Percentiles rank a stretch among this genome's conserved stretches.
Evolutionary conservation across 92 coral and sea anemone genomes (phyloP).

Genomic region (Parazoanthus swiftii): DNA sequence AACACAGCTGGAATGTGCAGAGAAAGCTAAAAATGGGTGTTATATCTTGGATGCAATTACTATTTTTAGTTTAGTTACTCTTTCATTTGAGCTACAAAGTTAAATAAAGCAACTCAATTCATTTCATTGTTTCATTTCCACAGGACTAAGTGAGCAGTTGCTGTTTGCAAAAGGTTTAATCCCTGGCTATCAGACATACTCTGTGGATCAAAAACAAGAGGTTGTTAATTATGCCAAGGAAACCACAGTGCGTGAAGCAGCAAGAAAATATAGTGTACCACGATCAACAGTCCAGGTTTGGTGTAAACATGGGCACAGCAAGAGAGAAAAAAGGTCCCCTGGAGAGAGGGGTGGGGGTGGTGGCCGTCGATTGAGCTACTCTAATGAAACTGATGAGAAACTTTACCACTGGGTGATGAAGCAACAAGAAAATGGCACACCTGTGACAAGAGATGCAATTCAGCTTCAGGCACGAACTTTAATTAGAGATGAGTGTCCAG

Average conservation of each 20-base stretch:
- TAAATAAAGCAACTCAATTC: too few relatives aligned
- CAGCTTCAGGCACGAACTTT: constrained; percentile 84
- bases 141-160: constrained; percentile 50
- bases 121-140: not conserved
- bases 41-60: too few relatives aligned
- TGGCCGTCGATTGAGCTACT: constrained; percentile 92
- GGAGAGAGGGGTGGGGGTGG: constrained; percentile 69
- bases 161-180: constrained; percentile 57
- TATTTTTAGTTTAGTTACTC: too few relatives aligned
- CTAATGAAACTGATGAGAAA: constrained; percentile 94
- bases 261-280: constrained; percentile 79
- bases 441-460: constrained; percentile 94
- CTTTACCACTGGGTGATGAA: constrained; percentile 91
- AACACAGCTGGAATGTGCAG: too few relatives aligned
- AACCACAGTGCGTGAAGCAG: constrained; percentile 84
- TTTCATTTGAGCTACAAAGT: too few relatives aligned
- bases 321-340: constrained; percentile 78
- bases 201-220: constrained; percentile 83
- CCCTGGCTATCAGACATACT: constrained; percentile 80
- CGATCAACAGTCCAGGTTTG: constrained; percentile 90
- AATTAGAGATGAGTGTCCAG: constrained; percentile 95
- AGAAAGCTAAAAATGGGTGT: too few relatives aligned
- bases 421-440: constrained; percentile 88
- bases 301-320: constrained; percentile 78
- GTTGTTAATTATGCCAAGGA: constrained; percentile 86